Conservation (phyloP, 2,113 vertebrate species). For the Megatriorchis doriae region DNA sequence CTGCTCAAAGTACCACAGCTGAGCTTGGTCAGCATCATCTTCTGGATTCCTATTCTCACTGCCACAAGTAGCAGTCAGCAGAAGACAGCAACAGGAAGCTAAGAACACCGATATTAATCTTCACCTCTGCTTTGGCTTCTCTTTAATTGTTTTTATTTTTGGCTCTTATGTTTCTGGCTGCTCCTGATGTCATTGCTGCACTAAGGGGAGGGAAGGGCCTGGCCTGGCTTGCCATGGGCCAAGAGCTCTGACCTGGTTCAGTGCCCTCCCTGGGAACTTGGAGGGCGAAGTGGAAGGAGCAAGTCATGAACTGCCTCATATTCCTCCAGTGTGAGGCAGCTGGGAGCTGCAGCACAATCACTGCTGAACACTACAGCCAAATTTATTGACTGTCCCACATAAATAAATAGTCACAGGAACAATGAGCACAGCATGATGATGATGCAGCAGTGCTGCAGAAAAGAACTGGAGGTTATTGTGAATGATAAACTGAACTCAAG, state of each 20-base stretch:
- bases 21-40: not conserved
- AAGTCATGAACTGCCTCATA: not conserved
- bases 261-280: conserved; percentile 2
- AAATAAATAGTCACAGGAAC: conserved; percentile 43
- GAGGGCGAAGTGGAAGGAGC: not conserved
- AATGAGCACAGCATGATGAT: conserved; percentile 1
- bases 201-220: not conserved
- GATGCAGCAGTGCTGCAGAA: not conserved
- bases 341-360: not conserved
- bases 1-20: not conserved
- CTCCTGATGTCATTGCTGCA: not conserved
- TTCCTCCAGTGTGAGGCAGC: not conserved
- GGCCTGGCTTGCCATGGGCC: not conserved
- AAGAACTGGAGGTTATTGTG: conserved; percentile 37
- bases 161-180: not conserved
- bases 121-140: not conserved
- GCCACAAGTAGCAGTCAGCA: not conserved
- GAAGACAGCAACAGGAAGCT: not conserved
- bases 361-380: not conserved
- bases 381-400: conserved; percentile 28
- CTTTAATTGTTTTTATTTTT: not conserved
- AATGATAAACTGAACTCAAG: conserved; percentile 40
- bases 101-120: not conserved
- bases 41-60: not conserved
- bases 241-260: not conserved